phyloP scores from a whole-genome alignment of 2,888 invertebrate genomes.

The Clunio marinus region DNA sequence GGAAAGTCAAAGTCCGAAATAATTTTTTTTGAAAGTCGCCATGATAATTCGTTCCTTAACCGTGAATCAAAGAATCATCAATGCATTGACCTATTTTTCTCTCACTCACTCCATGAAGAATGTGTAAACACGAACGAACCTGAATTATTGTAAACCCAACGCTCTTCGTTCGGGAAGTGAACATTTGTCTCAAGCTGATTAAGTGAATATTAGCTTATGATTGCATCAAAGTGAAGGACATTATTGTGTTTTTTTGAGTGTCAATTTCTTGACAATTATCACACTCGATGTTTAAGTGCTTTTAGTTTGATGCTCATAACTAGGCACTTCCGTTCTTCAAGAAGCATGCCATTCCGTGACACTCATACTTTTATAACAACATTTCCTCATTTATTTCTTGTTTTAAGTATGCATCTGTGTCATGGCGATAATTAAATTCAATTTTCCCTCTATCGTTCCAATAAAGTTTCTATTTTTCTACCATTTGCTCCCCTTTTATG shows the following conservation, averaged over 20 bases:
- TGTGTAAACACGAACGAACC: background rate
- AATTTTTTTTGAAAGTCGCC: background rate
- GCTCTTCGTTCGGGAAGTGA: background rate
- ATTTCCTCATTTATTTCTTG: background rate
- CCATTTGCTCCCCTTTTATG: no score
- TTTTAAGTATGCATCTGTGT: background rate
- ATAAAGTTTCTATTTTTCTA: background rate
- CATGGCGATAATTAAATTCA: background rate
- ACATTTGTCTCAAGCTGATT: background rate
- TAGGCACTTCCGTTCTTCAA: no score
- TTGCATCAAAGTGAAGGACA: background rate
- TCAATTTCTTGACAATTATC: background rate
- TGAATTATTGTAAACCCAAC: background rate
- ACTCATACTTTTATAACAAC: background rate
- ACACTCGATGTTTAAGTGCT: background rate
- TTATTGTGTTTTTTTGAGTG: background rate
- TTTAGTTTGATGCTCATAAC: no score
- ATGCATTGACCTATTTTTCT: slow-evolving; percentile 2
- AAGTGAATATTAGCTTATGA: background rate
- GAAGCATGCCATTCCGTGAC: no score
- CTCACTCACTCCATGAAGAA: background rate
- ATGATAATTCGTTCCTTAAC: background rate
- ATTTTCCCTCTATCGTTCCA: background rate
- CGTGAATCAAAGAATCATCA: background rate
- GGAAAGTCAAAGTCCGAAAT: background rate